Conservation (phyloP, 2,113 vertebrate species). For the Notarius quadriscutis region DNA sequence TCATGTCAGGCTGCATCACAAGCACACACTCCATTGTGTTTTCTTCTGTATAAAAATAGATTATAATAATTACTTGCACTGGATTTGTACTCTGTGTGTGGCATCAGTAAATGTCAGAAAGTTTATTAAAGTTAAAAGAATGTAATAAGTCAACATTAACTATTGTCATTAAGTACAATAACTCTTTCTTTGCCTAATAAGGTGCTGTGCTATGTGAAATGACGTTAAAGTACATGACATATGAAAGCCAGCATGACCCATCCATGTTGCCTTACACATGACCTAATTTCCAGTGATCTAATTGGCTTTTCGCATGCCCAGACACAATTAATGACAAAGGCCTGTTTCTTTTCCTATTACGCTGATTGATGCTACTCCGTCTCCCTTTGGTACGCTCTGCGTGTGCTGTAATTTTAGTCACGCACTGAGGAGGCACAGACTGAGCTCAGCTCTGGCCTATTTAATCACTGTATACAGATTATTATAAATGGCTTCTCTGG, state of each 20-base stretch:
- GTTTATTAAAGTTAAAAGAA: neutral
- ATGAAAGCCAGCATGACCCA: slow-evolving; percentile 40
- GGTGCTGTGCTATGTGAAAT: neutral
- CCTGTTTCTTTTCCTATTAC: slow-evolving; percentile 54
- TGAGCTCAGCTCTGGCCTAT: slow-evolving; percentile 53
- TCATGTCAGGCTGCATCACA: neutral
- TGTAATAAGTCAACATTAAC: slow-evolving; percentile 2
- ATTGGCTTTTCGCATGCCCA: slow-evolving; percentile 65
- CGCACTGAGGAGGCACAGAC: slow-evolving; percentile 33
- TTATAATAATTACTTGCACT: neutral
- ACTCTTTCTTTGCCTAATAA: neutral
- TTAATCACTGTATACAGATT: slow-evolving; percentile 47
- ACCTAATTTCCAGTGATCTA: slow-evolving; percentile 65
- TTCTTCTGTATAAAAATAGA: neutral
- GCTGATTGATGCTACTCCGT: slow-evolving; percentile 63
- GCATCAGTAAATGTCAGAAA: neutral
- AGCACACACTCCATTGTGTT: neutral
- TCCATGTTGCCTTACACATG: slow-evolving; percentile 49
- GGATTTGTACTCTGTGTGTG: neutral
- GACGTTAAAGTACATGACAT: slow-evolving; percentile 17
- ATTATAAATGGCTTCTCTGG: slow-evolving; percentile 44
- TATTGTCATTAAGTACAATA: neutral
- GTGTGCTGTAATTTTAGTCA: slow-evolving; percentile 49
- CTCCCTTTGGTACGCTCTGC: slow-evolving; percentile 41
- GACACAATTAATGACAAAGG: slow-evolving; percentile 67